Base-by-base conservation (phyloP, 2,797 vertebrate genomes). In the Tachyglossus aculeatus region DNA sequence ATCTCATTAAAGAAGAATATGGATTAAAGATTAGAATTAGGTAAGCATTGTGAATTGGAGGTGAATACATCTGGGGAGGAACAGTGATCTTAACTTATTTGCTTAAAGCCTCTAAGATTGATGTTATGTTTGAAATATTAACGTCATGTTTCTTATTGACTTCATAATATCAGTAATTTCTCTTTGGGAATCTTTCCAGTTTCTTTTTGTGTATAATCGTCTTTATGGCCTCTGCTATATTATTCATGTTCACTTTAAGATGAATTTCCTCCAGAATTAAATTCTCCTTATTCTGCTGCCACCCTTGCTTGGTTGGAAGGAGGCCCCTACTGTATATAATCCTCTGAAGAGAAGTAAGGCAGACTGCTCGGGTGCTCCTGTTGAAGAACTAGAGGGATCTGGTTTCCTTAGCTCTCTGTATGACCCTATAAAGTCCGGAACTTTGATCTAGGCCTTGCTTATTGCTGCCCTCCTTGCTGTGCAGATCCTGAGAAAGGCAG, bases 321-420 rank as follows among this genome's bases (percentile, higher is more conserved):
- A 47, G 50, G 41, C n/a, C n/a, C n/a, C n/a, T n/a, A n/a, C 24
- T 70, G 18, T 39, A 43, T 70, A 13, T 19, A 43, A 11, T 59
- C 22, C 15, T 55, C 58, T 45, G 38, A 16, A 33, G 43, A 51
- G 14, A 43, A n/a, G 1, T 31, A 25, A 13, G 22, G 4, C 37
- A 38, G 43, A 48, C 24, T 25, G 68, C 38, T 39, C 6, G 22
- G n/a, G 13, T 32, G 25, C 64, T 5, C 10, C 27, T 53, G 77
- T 63, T 70, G 18, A 53, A 54, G 66, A 24, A 66, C 67, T 51
- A 52, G 21, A 65, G 31, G n/a, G 14, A 56, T 67, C 59, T 44
- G 71, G 2, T 47, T 48, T 48, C 16, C 25, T 33, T 54, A 22
- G 41, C 40, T 41, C 22, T 47, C 34, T 69, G 67, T 78, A 47